phyloP scores from a whole-genome alignment of 2,888 invertebrate species.

The Tetragnatha montana region DNA sequence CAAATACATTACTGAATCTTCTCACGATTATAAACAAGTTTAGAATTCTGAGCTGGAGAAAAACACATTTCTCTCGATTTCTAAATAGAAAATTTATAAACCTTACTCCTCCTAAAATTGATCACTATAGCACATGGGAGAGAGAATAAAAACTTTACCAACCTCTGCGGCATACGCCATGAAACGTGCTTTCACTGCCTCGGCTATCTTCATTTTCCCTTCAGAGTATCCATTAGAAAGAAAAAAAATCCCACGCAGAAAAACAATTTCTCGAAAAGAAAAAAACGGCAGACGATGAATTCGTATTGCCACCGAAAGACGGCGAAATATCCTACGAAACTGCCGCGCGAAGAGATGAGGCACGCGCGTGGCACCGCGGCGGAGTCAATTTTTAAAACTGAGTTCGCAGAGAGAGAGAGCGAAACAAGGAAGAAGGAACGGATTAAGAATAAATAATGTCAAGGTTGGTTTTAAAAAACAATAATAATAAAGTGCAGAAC shows the following conservation, averaged over 20 bases:
- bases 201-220: slow-evolving; percentile 41
- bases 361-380: not conserved
- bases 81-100: no score
- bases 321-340: not conserved
- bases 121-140: no score
- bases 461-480: slow-evolving; percentile 29
- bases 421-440: slow-evolving; percentile 20
- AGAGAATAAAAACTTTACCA: not conserved
- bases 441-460: slow-evolving; percentile 51
- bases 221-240: not conserved
- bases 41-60: no score
- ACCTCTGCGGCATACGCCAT: slow-evolving; percentile 14
- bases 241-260: not conserved
- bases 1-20: no score
- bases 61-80: no score
- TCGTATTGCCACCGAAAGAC: not conserved
- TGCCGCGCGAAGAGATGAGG: not conserved
- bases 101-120: no score
- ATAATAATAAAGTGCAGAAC: not conserved
- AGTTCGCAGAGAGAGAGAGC: not conserved
- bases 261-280: not conserved
- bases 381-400: slow-evolving; percentile 10
- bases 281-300: not conserved
- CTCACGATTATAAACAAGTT: no score
- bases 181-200: slow-evolving; percentile 35